Base-by-base conservation (phyloP, 2,797 vertebrate genomes). In the Nannoperca australis region DNA sequence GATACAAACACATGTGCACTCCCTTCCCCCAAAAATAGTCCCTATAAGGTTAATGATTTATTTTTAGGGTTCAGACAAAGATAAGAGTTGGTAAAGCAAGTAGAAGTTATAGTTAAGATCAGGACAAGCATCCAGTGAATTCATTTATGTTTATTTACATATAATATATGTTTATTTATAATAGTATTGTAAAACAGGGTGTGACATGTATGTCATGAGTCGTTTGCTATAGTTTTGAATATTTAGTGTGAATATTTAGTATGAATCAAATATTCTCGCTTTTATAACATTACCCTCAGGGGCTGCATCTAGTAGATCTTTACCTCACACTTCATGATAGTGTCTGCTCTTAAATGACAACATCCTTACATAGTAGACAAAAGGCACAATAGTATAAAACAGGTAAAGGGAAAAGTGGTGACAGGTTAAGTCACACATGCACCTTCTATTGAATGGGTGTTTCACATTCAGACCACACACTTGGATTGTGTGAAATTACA, bases 401-500 rank as follows among this genome's bases (percentile, higher is more conserved):
- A 51, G 55, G 76, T 30, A 80, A 72, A 45, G 17, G 30, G 11
- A 62, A 47, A 69, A 77, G 30, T 24, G 22, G 45, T 5, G 50
- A 59, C 20, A 30, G 72, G 45, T 66, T 76, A 64, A 83, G 63
- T 71, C 47, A 53, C 50, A 61, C 38, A 61, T 47, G 63, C 55
- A 78, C 67, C 47, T 67, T 73, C 54, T 49, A 17, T 70, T 65
- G 74, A 84, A 62, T 58, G 61, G 56, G 50, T 7, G 75, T 77
- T 85, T 79, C 22, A 60, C 63, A 87, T 89, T 88, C 86, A 88
- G 78, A 44, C 77, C 84, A 86, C 83, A 88, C 76, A 34, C 72
- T 64, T 58, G n/a, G 50, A 50, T 73, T 58, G 62, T 56, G 60
- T 54, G 58, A 85, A 82, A 69, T 47, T 69, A 79, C 64, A 85